These are phyloP conservation scores for Dromaius novaehollandiae DNA, from an alignment of 2,113 vertebrate genomes.

Conservation along the genomic window DNA sequence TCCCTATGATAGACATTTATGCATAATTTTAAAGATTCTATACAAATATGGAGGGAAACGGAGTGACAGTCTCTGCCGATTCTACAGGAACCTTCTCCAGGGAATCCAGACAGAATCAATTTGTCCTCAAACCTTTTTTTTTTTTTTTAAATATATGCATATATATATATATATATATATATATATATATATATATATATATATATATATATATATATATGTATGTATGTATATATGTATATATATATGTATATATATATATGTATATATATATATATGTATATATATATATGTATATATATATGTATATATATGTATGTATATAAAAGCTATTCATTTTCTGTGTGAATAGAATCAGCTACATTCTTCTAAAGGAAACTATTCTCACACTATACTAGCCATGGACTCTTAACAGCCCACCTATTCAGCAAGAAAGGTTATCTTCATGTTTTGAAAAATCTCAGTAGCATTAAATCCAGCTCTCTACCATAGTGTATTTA, in stretches of 20 bases:
- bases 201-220: too few relatives aligned
- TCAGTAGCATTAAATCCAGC: neutral
- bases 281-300: too few relatives aligned
- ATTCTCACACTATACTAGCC: neutral
- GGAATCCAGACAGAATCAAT: neutral
- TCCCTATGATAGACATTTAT: neutral
- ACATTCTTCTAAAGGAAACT: neutral
- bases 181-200: too few relatives aligned
- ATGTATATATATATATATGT: too few relatives aligned
- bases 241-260: too few relatives aligned
- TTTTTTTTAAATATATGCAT: neutral
- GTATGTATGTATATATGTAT: too few relatives aligned
- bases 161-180: neutral
- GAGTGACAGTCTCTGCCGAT: neutral
- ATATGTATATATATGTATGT: too few relatives aligned
- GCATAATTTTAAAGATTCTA: neutral
- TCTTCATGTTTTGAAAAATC: neutral
- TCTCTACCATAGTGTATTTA: neutral
- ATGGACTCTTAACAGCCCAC: neutral
- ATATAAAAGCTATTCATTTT: constrained; percentile 4
- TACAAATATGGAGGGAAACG: neutral
- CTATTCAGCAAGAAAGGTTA: constrained; percentile 7
- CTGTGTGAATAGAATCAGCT: neutral
- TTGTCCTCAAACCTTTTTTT: neutral
- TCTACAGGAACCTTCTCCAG: neutral